phyloP scores from a whole-genome alignment of 1,140 invertebrate species.

The Aphidius gifuensis region DNA sequence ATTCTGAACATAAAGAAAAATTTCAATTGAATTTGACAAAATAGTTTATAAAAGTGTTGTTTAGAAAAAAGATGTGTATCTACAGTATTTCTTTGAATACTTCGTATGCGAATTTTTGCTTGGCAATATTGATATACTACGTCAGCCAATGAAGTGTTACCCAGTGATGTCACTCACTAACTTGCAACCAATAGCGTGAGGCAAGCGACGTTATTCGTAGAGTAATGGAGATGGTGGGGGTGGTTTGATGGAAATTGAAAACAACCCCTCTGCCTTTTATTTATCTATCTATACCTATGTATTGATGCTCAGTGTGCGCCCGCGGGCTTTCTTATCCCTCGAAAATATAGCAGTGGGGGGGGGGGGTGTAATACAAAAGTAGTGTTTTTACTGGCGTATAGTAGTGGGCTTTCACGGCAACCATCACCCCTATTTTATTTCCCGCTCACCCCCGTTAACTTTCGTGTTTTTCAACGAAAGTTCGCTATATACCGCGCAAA shows the following conservation, averaged over 20 bases:
- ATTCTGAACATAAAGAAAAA: too few relatives aligned
- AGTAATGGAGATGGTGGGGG: slow-evolving; percentile 23
- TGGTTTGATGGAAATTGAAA: slow-evolving; percentile 17
- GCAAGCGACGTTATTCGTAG: slow-evolving; percentile 40
- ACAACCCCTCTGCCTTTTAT: too few relatives aligned
- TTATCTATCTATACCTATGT: too few relatives aligned
- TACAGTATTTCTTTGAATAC: too few relatives aligned
- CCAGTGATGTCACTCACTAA: slow-evolving; percentile 47
- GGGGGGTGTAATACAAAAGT: slow-evolving; percentile 23
- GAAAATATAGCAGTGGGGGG: slow-evolving; percentile 21
- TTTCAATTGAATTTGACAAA: too few relatives aligned
- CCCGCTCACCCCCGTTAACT: not conserved
- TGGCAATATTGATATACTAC: slow-evolving; percentile 55
- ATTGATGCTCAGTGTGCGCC: slow-evolving; percentile 30
- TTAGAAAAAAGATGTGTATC: too few relatives aligned
- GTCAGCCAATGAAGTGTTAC: slow-evolving; percentile 49
- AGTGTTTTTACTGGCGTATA: slow-evolving; percentile 38
- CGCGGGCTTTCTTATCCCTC: slow-evolving; percentile 47
- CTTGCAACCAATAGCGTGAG: slow-evolving; percentile 47
- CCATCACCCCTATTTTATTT: slow-evolving; percentile 8
- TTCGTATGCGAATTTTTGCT: not conserved
- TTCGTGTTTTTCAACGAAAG: too few relatives aligned
- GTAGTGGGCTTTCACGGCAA: slow-evolving; percentile 34
- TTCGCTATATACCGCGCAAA: too few relatives aligned
- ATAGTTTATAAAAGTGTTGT: too few relatives aligned